These are phyloP conservation scores for Suillia variegata DNA, from an alignment of 2,888 invertebrate genomes.

Conservation along the genomic window DNA sequence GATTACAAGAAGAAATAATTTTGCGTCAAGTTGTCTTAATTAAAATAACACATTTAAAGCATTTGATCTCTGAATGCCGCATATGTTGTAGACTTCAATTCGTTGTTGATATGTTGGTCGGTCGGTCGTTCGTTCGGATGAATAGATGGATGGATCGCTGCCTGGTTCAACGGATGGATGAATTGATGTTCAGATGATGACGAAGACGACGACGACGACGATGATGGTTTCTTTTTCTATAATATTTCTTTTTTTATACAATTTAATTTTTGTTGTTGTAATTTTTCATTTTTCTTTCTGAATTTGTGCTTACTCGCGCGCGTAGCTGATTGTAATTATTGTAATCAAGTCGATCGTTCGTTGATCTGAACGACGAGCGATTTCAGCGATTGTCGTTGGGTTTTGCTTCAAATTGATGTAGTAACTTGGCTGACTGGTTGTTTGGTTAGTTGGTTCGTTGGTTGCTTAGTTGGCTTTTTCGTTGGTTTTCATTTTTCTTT, in stretches of 20 bases:
- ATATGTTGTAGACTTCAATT: conserved; percentile 13
- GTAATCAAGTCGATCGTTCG: conserved; percentile 49
- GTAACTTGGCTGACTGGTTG: conserved; percentile 49
- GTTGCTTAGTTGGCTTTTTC: conserved; percentile 40
- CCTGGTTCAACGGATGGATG: background rate
- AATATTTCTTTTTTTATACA: conserved; percentile 6
- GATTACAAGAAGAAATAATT: too few relatives aligned
- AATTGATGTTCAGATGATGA: background rate
- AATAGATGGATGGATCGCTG: conserved; percentile 1
- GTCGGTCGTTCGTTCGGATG: background rate
- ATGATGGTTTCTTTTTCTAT: conserved; percentile 13
- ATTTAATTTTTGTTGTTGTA: conserved; percentile 6
- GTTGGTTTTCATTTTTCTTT: conserved; percentile 35
- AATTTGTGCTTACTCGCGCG: conserved; percentile 36
- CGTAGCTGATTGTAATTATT: conserved; percentile 58
- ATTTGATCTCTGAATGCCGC: too few relatives aligned
- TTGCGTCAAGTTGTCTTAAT: too few relatives aligned
- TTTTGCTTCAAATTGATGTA: conserved; percentile 40
- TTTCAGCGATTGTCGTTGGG: conserved; percentile 29
- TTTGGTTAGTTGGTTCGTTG: conserved; percentile 39
- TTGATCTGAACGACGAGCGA: conserved; percentile 19
- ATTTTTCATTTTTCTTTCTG: conserved; percentile 1
- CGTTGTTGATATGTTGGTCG: conserved; percentile 18
- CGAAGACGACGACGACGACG: conserved; percentile 9
- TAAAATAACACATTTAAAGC: too few relatives aligned